Conservation (phyloP, 2,888 invertebrate genomes). For the Lingula anatina region DNA sequence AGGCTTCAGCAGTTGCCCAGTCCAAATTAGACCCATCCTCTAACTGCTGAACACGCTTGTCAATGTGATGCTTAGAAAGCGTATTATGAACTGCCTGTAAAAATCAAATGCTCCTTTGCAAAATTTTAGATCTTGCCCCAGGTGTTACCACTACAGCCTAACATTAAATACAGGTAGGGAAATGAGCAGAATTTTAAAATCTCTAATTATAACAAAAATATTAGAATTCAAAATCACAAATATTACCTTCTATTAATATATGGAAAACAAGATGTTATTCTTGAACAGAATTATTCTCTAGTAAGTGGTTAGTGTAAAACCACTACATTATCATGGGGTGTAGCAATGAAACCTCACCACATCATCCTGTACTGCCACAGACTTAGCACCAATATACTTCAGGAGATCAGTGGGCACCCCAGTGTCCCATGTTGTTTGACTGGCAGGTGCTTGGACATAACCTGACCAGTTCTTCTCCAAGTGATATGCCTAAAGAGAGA, state of each 20-base stretch:
- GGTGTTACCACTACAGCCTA: not conserved
- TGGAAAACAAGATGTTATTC: not conserved
- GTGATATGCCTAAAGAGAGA: constrained; percentile 59
- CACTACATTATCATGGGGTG: too few species aligned
- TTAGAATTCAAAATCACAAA: not conserved
- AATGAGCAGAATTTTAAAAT: not conserved
- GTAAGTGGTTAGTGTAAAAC: too few species aligned
- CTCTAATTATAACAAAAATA: not conserved
- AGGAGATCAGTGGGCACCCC: constrained; percentile 73
- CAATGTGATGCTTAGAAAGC: constrained; percentile 63
- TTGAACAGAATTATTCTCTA: too few species aligned
- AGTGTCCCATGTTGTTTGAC: constrained; percentile 78
- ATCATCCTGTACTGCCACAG: constrained; percentile 68
- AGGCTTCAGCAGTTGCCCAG: constrained; percentile 93
- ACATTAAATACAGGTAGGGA: not conserved
- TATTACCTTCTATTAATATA: not conserved
- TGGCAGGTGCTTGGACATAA: constrained; percentile 64
- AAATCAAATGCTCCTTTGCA: not conserved
- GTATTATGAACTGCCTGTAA: constrained; percentile 68
- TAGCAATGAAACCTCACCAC: constrained; percentile 72
- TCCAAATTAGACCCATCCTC: constrained; percentile 69
- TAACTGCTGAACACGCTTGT: constrained; percentile 65
- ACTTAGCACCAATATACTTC: constrained; percentile 72
- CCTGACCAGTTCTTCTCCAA: constrained; percentile 75
- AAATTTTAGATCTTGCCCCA: too few species aligned